Percentiles rank a stretch among this genome's conserved stretches.
Conservation (phyloP, 1,140 invertebrate species). For the Eupristina koningsbergeri region DNA sequence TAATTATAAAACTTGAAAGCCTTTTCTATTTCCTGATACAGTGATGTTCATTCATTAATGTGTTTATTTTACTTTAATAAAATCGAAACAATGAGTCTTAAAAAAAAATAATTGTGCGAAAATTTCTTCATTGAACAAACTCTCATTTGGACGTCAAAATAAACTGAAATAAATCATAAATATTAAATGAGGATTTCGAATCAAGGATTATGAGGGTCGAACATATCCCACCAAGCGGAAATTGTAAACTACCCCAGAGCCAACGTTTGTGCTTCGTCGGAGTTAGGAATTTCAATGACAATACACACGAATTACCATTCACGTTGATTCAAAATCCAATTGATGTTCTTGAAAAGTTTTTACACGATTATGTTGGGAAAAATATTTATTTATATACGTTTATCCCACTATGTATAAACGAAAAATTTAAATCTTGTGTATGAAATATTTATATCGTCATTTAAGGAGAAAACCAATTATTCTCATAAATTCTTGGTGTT, state of each 20-base stretch:
- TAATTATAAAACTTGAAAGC: no score
- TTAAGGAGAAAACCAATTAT: no score
- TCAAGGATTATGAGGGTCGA: slow-evolving; percentile 68
- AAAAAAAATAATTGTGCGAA: slow-evolving; percentile 46
- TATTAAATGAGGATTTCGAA: slow-evolving; percentile 70
- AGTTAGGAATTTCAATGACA: slow-evolving; percentile 70
- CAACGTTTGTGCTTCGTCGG: slow-evolving; percentile 31
- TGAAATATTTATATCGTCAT: no score
- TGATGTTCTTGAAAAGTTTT: slow-evolving; percentile 39
- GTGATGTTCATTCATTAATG: no score
- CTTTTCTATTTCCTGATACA: no score
- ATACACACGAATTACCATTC: slow-evolving; percentile 56
- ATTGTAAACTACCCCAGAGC: slow-evolving; percentile 62
- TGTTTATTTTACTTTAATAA: background rate
- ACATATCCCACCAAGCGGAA: slow-evolving; percentile 59
- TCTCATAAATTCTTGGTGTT: no score
- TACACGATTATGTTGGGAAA: slow-evolving; percentile 40
- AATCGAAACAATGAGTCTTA: background rate
- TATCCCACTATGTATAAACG: background rate
- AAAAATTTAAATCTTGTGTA: no score
- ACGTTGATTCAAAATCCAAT: slow-evolving; percentile 46
- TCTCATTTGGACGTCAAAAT: slow-evolving; percentile 70
- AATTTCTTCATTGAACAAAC: slow-evolving; percentile 27
- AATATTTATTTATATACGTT: slow-evolving; percentile 43
- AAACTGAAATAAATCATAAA: slow-evolving; percentile 75